Evolutionary conservation across 1,140 invertebrate genomes (phyloP).

Genomic region (Drosophila oshimai): DNA sequence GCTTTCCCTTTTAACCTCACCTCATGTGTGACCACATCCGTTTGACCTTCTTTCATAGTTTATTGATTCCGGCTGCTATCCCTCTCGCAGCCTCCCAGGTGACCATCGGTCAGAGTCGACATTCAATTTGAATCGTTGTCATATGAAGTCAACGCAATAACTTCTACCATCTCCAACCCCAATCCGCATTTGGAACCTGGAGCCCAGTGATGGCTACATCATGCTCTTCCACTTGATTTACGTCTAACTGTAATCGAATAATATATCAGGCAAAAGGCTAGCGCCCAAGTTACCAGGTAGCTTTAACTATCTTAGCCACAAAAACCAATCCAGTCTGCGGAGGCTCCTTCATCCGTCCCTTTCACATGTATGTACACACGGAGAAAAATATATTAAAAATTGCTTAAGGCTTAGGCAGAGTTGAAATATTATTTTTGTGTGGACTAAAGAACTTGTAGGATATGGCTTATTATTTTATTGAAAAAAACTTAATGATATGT

Average conservation of each 20-base stretch:
- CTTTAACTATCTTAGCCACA: conserved; percentile 18
- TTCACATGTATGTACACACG: neutral
- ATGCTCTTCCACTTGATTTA: conserved; percentile 79
- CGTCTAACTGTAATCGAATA: conserved; percentile 79
- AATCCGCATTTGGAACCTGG: conserved; percentile 1
- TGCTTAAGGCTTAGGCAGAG: too few relatives aligned
- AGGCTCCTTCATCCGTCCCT: neutral
- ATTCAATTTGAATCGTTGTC: conserved; percentile 26
- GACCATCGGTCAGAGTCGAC: neutral
- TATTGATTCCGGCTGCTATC: conserved; percentile 17
- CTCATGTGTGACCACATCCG: neutral
- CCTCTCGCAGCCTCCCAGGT: neutral
- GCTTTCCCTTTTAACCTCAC: neutral
- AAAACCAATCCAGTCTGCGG: conserved; percentile 38
- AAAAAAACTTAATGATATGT: too few relatives aligned
- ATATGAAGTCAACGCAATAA: conserved; percentile 40
- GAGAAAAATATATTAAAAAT: neutral
- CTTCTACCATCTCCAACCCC: neutral
- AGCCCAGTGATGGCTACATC: conserved; percentile 66
- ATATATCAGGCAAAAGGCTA: conserved; percentile 67
- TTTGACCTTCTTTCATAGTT: neutral
- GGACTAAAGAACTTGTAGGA: too few relatives aligned
- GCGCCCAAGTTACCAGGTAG: conserved; percentile 33
- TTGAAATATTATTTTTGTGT: too few relatives aligned
- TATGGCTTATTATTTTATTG: too few relatives aligned